These are phyloP conservation scores for Ceuthmochares aereus DNA, from an alignment of 2,113 vertebrate species.

Conservation along the genomic window DNA sequence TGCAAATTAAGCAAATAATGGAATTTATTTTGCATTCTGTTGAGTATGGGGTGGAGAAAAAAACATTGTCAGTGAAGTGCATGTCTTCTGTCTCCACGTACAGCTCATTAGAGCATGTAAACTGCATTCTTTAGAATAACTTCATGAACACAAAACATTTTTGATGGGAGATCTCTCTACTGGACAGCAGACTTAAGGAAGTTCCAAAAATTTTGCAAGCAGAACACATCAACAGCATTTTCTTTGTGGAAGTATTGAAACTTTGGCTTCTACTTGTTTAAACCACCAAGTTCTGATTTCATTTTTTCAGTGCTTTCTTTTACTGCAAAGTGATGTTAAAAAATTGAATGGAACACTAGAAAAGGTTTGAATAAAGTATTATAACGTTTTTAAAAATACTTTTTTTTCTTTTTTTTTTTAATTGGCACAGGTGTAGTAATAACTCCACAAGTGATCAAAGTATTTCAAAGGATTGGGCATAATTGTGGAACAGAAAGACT, in stretches of 20 bases:
- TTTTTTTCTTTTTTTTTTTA: neutral
- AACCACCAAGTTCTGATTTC: neutral
- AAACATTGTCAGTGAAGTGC: neutral
- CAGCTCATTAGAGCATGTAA: constrained; percentile 22
- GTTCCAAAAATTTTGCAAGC: neutral
- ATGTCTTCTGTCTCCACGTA: constrained; percentile 6
- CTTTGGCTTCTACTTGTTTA: neutral
- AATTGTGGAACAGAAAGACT: neutral
- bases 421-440: neutral
- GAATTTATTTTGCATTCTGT: constrained; percentile 36
- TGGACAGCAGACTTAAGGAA: neutral
- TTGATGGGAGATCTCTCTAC: neutral
- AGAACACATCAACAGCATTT: neutral
- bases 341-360: neutral
- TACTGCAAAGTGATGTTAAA: neutral
- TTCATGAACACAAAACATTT: neutral
- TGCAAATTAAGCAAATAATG: neutral
- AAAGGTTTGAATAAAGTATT: neutral
- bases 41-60: constrained; percentile 16
- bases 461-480: neutral
- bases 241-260: neutral
- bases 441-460: neutral
- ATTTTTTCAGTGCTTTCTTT: neutral
- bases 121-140: neutral
- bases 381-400: neutral